phyloP scores from a whole-genome alignment of 2,888 invertebrate species.

The Nomada fabriciana region DNA sequence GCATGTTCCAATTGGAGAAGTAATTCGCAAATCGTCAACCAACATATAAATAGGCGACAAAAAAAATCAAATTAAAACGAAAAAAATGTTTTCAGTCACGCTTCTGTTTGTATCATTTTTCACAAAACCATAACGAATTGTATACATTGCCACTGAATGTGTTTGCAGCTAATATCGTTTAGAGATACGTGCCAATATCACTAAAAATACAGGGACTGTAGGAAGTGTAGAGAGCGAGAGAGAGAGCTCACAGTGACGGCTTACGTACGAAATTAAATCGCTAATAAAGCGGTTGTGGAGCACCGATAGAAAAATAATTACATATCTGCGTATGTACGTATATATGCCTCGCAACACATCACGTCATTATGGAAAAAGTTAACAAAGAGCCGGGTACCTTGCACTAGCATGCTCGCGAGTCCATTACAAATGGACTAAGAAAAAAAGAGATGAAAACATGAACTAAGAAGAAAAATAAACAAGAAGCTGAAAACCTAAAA shows the following conservation, averaged over 20 bases:
- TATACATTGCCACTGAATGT: constrained; percentile 5
- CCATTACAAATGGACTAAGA: not conserved
- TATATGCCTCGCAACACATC: not conserved
- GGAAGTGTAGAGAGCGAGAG: constrained; percentile 17
- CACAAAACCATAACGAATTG: constrained; percentile 22
- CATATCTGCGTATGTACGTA: not conserved
- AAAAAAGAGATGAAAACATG: not conserved
- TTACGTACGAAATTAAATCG: constrained; percentile 72
- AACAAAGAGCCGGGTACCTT: constrained; percentile 29
- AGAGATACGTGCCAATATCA: constrained; percentile 70
- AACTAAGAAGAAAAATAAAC: not conserved
- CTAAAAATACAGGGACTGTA: constrained; percentile 71
- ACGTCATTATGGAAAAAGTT: constrained; percentile 17
- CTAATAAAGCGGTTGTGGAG: constrained; percentile 47
- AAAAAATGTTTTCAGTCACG: not conserved
- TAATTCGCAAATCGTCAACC: not conserved
- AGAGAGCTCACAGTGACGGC: constrained; percentile 40
- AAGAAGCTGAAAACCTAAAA: not conserved
- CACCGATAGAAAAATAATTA: constrained; percentile 12
- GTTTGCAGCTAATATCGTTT: constrained; percentile 37
- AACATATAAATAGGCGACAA: constrained; percentile 3
- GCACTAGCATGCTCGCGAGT: not conserved
- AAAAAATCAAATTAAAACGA: not conserved
- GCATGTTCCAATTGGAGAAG: not conserved
- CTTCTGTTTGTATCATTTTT: not conserved